phyloP scores from a whole-genome alignment of 2,113 vertebrate species.

The Hippoglossus stenolepis region DNA sequence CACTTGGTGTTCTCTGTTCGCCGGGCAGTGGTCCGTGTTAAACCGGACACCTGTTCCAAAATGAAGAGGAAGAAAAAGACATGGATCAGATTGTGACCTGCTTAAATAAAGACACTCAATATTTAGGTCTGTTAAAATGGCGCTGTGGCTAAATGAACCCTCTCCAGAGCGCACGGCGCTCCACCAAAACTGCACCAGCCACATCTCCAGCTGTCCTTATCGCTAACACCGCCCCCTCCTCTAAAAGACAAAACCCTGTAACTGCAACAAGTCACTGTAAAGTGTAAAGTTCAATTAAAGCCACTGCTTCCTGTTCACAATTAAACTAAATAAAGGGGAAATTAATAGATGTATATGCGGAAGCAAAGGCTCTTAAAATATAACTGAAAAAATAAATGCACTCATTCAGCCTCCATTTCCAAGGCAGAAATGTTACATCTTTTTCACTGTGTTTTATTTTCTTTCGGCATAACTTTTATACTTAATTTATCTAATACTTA shows the following conservation, averaged over 20 bases:
- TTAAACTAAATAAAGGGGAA: not conserved
- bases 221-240: conserved; percentile 70
- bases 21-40: conserved; percentile 39
- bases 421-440: not conserved
- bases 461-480: not conserved
- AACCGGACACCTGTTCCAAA: conserved; percentile 64
- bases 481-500: not conserved
- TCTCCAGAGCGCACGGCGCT: conserved; percentile 71
- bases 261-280: conserved; percentile 81
- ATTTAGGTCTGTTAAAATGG: conserved; percentile 14
- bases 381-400: not conserved
- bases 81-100: conserved; percentile 5
- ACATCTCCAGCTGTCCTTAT: conserved; percentile 80
- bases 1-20: conserved; percentile 56
- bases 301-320: not conserved
- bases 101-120: not conserved
- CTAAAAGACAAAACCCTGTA: conserved; percentile 65
- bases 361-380: not conserved
- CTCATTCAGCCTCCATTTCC: not conserved
- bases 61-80: conserved; percentile 12
- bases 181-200: conserved; percentile 73
- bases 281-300: conserved; percentile 11
- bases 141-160: conserved; percentile 44
- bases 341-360: not conserved
- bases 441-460: not conserved